Evolutionary conservation across 2,888 invertebrate species (phyloP).

Genomic region (Lasius fuliginosus): DNA sequence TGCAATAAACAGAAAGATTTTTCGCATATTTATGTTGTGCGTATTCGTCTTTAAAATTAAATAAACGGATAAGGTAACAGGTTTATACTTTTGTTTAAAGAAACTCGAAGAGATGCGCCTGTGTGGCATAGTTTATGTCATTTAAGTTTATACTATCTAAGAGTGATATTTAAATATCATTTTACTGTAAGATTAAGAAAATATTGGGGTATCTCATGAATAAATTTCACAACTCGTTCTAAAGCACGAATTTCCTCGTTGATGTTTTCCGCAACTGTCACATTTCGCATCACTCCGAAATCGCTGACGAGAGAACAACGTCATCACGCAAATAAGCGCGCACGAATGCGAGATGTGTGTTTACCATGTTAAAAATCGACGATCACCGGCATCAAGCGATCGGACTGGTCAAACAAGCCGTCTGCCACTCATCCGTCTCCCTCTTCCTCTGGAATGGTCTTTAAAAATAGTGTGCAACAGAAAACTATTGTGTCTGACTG

Average conservation of each 20-base stretch:
- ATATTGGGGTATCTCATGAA: background rate
- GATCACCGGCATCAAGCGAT: background rate
- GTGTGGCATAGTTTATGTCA: background rate
- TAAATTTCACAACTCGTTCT: conserved; percentile 1
- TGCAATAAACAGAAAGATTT: background rate
- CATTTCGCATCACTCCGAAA: conserved; percentile 24
- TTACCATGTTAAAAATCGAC: conserved; percentile 3
- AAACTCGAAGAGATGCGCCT: background rate
- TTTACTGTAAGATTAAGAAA: background rate
- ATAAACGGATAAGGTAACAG: background rate
- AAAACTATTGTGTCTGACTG: conserved; percentile 71
- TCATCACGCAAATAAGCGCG: conserved; percentile 5
- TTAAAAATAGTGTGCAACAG: conserved; percentile 61
- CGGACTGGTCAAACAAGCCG: background rate
- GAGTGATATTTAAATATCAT: background rate
- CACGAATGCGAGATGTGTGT: conserved; percentile 6
- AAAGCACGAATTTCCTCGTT: background rate
- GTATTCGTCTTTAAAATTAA: background rate
- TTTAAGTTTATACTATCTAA: background rate
- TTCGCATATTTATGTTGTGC: background rate
- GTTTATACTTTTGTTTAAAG: background rate
- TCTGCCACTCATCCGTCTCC: background rate
- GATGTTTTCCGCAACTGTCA: conserved; percentile 14
- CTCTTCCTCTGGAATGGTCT: background rate
- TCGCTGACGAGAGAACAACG: conserved; percentile 11